These are phyloP conservation scores for Aporophyla nigra DNA, from an alignment of 2,888 invertebrate species.

Conservation along the genomic window DNA sequence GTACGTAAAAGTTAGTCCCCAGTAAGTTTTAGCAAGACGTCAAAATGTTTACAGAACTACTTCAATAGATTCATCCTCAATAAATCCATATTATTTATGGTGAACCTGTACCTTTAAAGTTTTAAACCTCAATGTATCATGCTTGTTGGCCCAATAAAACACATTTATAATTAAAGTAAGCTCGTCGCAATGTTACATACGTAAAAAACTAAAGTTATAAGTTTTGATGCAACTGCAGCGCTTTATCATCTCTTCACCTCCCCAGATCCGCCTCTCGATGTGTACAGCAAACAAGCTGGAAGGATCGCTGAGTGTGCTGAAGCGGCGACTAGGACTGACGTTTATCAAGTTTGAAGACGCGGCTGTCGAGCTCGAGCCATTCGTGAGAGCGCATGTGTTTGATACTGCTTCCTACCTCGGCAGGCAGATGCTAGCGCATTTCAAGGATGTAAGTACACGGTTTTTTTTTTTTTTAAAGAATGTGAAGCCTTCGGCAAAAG, in stretches of 20 bases:
- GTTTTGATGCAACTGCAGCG: not conserved
- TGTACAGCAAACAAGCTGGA: conserved; percentile 96
- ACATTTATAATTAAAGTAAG: not conserved
- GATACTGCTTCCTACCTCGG: conserved; percentile 97
- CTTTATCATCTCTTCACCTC: not conserved
- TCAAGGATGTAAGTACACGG: conserved; percentile 92
- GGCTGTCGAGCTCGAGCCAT: conserved; percentile 97
- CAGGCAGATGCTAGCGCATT: conserved; percentile 96
- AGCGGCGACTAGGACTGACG: conserved; percentile 96
- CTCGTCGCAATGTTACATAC: not conserved
- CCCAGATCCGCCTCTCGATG: conserved; percentile 96
- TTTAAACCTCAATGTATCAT: not conserved
- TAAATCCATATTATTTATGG: not conserved
- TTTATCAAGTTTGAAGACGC: conserved; percentile 99
- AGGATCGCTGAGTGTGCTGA: conserved; percentile 94
- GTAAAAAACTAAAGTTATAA: not conserved
- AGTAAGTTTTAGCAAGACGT: not conserved
- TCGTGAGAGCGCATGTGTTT: conserved; percentile 96
- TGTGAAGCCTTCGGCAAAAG: no score
- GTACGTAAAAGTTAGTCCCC: no score
- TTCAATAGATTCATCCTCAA: not conserved
- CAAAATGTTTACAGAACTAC: not conserved
- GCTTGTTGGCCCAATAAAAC: not conserved
- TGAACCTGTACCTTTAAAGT: not conserved
- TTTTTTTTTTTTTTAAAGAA: not conserved